Percentiles rank a stretch among this genome's conserved stretches.
Conservation (phyloP, 2,113 vertebrate genomes). For the Poecilia latipinna region DNA sequence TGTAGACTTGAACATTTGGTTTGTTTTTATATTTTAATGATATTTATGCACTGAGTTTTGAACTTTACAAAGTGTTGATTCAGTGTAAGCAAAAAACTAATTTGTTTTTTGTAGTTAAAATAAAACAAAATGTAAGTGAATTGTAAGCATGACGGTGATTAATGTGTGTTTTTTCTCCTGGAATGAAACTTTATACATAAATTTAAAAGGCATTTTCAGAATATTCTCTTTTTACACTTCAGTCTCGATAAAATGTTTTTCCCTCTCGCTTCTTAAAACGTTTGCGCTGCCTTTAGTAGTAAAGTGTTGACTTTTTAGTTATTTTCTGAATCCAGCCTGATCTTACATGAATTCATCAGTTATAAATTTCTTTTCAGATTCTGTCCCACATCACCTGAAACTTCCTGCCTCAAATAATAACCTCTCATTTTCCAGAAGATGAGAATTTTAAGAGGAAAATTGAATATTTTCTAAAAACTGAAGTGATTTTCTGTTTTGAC, state of each 20-base stretch:
- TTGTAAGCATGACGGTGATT: neutral
- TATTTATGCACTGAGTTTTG: neutral
- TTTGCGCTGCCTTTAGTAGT: neutral
- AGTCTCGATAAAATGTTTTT: neutral
- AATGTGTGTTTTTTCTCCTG: too few species aligned
- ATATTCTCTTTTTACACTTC: neutral
- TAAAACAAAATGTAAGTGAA: neutral
- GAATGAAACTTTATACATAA: too few species aligned
- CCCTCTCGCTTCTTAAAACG: neutral
- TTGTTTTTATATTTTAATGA: neutral
- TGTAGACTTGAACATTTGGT: neutral
- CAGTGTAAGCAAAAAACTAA: too few species aligned
- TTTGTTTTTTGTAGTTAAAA: too few species aligned
- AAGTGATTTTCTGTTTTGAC: neutral
- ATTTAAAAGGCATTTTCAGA: too few species aligned
- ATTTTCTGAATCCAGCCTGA: neutral
- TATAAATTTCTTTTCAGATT: neutral
- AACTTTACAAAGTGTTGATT: too few species aligned
- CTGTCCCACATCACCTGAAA: neutral
- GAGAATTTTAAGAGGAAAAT: neutral
- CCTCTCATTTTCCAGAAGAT: neutral
- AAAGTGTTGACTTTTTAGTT: neutral
- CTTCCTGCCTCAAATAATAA: neutral
- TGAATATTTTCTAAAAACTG: neutral
- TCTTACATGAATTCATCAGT: neutral